Conservation (phyloP, 2,888 invertebrate genomes). For the Hetaerina titia region DNA sequence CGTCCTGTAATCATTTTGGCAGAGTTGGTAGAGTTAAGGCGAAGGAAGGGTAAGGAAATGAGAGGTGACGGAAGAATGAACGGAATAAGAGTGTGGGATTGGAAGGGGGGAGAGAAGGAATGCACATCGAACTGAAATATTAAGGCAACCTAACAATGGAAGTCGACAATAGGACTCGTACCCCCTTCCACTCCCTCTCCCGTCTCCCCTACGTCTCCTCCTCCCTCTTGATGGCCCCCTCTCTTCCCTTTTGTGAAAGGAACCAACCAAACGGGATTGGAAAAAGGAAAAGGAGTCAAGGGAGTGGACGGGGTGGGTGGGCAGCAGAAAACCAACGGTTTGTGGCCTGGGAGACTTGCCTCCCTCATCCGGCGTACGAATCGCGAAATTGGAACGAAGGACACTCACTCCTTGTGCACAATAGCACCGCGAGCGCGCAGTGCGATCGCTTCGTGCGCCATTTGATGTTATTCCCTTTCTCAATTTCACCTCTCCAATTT, state of each 20-base stretch:
- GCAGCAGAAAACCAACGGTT: background rate
- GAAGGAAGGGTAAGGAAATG: background rate
- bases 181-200: background rate
- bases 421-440: background rate
- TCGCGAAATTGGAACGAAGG: background rate
- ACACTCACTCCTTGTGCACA: background rate
- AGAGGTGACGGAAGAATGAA: background rate
- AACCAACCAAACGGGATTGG: constrained; percentile 51
- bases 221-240: background rate
- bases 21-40: background rate
- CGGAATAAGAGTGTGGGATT: no score
- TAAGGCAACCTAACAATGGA: constrained; percentile 41
- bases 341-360: background rate
- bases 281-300: background rate
- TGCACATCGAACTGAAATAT: constrained; percentile 53
- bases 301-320: background rate
- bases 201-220: background rate
- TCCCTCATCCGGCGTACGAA: background rate
- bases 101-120: background rate
- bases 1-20: no score
- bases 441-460: background rate
- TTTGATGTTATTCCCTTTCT: background rate
- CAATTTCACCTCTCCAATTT: background rate
- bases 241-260: background rate
- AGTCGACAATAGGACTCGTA: background rate